Conservation (phyloP, 2,113 vertebrate species). For the Oreochromis spilurus region DNA sequence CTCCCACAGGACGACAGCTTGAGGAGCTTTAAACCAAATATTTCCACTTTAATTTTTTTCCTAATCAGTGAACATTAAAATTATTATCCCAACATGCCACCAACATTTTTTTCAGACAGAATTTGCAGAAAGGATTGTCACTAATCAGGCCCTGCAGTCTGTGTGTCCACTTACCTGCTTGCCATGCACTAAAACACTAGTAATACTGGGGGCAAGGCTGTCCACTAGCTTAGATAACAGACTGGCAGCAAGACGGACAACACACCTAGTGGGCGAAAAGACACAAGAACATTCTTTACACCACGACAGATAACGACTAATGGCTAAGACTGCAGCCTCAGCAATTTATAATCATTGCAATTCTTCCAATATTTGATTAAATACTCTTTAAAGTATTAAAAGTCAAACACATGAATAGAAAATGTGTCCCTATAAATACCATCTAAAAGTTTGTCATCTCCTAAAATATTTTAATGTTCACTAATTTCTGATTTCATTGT, state of each 20-base stretch:
- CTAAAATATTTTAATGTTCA: slow-evolving; percentile 74
- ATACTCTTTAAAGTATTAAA: neutral
- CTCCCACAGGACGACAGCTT: slow-evolving; percentile 38
- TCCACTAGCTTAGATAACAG: slow-evolving; percentile 99
- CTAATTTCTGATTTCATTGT: slow-evolving; percentile 41
- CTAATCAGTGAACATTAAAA: slow-evolving; percentile 75
- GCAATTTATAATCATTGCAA: neutral
- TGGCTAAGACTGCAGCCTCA: neutral
- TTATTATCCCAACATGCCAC: neutral
- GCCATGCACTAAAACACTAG: slow-evolving; percentile 99
- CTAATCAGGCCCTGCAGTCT: neutral
- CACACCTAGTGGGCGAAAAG: slow-evolving; percentile 87
- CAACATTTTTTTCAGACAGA: neutral
- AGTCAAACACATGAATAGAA: neutral
- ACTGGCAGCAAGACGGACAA: slow-evolving; percentile 95
- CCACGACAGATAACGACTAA: neutral
- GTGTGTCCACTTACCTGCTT: slow-evolving; percentile 92
- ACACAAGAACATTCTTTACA: slow-evolving; percentile 78
- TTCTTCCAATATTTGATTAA: neutral
- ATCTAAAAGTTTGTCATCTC: neutral
- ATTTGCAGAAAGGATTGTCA: neutral
- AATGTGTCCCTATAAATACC: neutral
- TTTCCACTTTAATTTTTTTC: neutral
- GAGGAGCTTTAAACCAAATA: slow-evolving; percentile 24
- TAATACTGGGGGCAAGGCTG: slow-evolving; percentile 99